Conservation (phyloP, 2,797 vertebrate species). For the Harpagifer antarcticus region DNA sequence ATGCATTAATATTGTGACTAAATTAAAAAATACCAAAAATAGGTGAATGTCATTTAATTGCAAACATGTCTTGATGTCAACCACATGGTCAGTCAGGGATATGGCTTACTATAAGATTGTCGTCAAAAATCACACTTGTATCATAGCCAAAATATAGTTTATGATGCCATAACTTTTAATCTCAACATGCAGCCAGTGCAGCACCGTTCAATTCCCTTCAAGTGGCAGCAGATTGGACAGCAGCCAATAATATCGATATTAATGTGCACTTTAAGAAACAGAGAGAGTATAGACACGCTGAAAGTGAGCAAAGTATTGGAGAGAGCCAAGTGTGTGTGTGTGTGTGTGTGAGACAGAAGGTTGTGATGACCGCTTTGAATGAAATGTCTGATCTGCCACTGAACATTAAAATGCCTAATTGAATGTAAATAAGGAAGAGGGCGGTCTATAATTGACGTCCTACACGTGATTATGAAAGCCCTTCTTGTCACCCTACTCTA, state of each 20-base stretch:
- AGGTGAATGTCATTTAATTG: background rate
- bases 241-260: slow-evolving; percentile 58
- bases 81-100: slow-evolving; percentile 18
- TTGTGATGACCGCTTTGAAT: slow-evolving; percentile 40
- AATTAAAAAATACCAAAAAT: background rate
- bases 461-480: slow-evolving; percentile 39
- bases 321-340: slow-evolving; percentile 4
- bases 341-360: slow-evolving; percentile 16
- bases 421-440: slow-evolving; percentile 41
- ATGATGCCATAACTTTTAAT: slow-evolving; percentile 47
- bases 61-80: slow-evolving; percentile 14
- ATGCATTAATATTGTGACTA: slow-evolving; percentile 14
- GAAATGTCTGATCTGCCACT: slow-evolving; percentile 39
- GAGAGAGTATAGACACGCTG: slow-evolving; percentile 49
- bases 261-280: slow-evolving; percentile 60
- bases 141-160: slow-evolving; percentile 39
- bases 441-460: slow-evolving; percentile 13
- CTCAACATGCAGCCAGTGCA: slow-evolving; percentile 41
- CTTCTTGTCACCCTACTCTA: background rate
- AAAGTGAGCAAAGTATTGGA: slow-evolving; percentile 42
- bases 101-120: slow-evolving; percentile 13
- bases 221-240: slow-evolving; percentile 52
- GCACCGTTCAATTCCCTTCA: slow-evolving; percentile 37
- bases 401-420: slow-evolving; percentile 44
- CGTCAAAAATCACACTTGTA: slow-evolving; percentile 26